Base-by-base conservation (phyloP, 2,113 vertebrate species). In the Rhinogobius similis region DNA sequence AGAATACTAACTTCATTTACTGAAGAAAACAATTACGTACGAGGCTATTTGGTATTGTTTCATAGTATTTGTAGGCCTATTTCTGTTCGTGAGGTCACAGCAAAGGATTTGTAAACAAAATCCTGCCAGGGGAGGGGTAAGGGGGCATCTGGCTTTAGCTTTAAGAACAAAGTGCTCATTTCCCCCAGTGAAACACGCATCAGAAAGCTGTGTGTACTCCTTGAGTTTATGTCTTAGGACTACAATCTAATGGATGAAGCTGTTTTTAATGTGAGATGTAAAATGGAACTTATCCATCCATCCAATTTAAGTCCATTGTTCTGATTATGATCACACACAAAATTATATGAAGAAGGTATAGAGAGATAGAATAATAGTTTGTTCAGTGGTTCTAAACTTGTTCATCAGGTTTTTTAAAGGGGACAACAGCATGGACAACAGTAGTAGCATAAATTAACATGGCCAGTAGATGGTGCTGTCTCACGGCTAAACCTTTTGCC, bases 21-120 rank as follows among this genome's bases (percentile, higher is more conserved):
- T 16, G 59, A 18, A 18, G 41, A n/a, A 10, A 48, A 16, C 13
- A 20, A 81, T 2, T 14, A 70, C 78, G 72, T 73, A 32, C 68
- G 23, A 11, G 75, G 41, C 52, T 53, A 64, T 62, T 20, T 63
- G 58, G 1, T 43, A 52, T 67, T 72, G 73, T 72, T 44, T 10
- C 2, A 14, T 43, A 62, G 61, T 12, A 58, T 20, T 20, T 3
- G 29, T 12, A 52, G 32, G 81, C 63, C 32, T 48, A 20, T 18
- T 18, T 18, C 55, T 83, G 61, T 77, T 73, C 81, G 70, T 75
- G 73, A 26, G 39, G 27, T 68, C 62, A 76, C 82, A 65, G 72
- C 70, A 65, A 71, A 61, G 85, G 85, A 86, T 89, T 86, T 89
- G 86, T 89, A 88, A 89, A 89, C 86, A 89, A 65, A 86, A 88